Evolutionary conservation across 2,113 vertebrate species (phyloP).

Genomic region (Rutilus rutilus): DNA sequence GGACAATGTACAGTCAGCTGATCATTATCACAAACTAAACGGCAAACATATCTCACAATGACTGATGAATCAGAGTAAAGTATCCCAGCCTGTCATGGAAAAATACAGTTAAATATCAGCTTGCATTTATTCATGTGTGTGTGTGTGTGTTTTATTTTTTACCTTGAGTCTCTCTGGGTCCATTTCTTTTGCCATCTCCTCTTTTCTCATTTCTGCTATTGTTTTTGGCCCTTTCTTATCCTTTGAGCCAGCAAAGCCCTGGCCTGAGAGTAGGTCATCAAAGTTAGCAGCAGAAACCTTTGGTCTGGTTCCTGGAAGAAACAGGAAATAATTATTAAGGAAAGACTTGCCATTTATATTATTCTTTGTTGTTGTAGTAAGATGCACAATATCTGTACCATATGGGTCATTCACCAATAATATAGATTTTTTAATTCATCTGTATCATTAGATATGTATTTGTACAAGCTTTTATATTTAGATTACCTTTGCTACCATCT

Average conservation of each 20-base stretch:
- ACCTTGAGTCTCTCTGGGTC: conserved; percentile 98
- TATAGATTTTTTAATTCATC: background rate
- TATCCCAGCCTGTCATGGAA: background rate
- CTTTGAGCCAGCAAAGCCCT: conserved; percentile 94
- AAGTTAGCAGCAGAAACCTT: conserved; percentile 86
- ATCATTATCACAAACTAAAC: background rate
- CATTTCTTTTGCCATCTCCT: conserved; percentile 99
- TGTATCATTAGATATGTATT: background rate
- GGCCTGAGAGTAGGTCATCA: conserved; percentile 92
- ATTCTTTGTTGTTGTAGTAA: background rate
- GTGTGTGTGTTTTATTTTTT: conserved; percentile 33
- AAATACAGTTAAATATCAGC: background rate
- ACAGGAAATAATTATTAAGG: conserved; percentile 16
- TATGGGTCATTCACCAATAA: background rate
- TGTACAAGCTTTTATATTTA: background rate
- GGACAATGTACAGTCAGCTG: background rate
- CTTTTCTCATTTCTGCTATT: conserved; percentile 99
- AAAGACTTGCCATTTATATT: background rate
- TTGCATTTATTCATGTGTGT: background rate
- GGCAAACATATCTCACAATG: no score
- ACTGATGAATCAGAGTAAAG: background rate
- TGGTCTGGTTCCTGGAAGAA: conserved; percentile 83
- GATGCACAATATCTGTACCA: background rate
- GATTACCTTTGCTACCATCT: no score
- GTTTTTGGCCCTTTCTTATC: conserved; percentile 95